Evolutionary conservation across 23 tunicate species (phyloP).

Genomic region (Phallusia fumigata): DNA sequence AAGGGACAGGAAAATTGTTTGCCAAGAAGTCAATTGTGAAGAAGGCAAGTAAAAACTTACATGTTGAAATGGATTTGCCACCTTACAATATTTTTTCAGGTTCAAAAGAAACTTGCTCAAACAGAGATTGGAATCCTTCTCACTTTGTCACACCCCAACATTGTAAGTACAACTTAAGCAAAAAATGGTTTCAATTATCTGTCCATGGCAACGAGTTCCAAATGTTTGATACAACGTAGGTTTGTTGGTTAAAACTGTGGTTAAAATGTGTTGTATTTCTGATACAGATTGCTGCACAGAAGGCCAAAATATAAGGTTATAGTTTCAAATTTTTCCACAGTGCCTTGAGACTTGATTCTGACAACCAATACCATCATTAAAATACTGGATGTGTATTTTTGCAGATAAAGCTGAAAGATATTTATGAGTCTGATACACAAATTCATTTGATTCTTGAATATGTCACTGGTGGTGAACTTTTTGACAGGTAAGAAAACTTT

Average conservation of each 20-base stretch:
- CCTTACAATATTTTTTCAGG: constrained; percentile 39
- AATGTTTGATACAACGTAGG: too few species aligned
- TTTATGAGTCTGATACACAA: constrained; percentile 60
- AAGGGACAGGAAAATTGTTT: constrained; percentile 59
- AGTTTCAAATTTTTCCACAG: too few species aligned
- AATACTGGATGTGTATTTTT: too few species aligned
- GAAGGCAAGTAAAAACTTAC: constrained; percentile 15
- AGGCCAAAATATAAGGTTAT: too few species aligned
- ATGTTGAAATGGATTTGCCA: neutral
- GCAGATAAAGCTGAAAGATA: constrained; percentile 70
- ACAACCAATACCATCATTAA: too few species aligned
- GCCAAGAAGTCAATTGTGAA: constrained; percentile 65
- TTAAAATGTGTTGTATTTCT: too few species aligned
- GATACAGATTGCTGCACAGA: too few species aligned
- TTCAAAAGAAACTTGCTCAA: constrained; percentile 49
- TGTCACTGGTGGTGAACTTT: constrained; percentile 88
- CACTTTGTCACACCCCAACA: constrained; percentile 66
- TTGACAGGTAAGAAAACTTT: constrained; percentile 70
- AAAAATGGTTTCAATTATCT: neutral
- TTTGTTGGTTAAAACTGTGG: too few species aligned
- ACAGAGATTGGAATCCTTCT: constrained; percentile 73
- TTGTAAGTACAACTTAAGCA: constrained; percentile 34
- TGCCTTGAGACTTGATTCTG: too few species aligned
- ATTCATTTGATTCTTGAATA: constrained; percentile 72
- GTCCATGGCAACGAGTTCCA: neutral